Evolutionary conservation across 2,797 vertebrate genomes (phyloP).

Genomic region (Huso huso): DNA sequence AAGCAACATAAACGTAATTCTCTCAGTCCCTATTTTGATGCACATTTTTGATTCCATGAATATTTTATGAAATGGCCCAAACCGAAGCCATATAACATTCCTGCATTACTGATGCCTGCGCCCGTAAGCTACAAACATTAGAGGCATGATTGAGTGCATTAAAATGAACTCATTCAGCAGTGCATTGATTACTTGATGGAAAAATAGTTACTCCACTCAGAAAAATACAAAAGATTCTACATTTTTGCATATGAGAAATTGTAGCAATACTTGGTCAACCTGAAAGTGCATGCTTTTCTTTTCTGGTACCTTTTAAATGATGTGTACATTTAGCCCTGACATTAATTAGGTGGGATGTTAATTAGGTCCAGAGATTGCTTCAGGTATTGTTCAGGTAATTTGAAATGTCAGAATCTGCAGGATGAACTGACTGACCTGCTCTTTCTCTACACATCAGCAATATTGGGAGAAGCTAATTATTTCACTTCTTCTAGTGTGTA

Average conservation of each 20-base stretch:
- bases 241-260: conserved; percentile 48
- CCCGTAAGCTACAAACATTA: conserved; percentile 94
- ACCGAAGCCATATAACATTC: conserved; percentile 92
- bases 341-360: conserved; percentile 74
- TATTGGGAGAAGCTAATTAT: conserved; percentile 76
- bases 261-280: conserved; percentile 30
- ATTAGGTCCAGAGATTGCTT: conserved; percentile 85
- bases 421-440: conserved; percentile 54
- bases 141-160: conserved; percentile 92
- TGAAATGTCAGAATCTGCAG: conserved; percentile 71
- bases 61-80: conserved; percentile 96
- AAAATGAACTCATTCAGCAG: conserved; percentile 95
- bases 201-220: conserved; percentile 59
- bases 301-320: conserved; percentile 54
- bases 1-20: conserved; percentile 87
- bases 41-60: conserved; percentile 85
- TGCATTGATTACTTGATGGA: conserved; percentile 90
- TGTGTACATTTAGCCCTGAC: conserved; percentile 51
- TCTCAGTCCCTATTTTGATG: conserved; percentile 88
- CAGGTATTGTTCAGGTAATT: conserved; percentile 81
- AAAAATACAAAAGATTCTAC: conserved; percentile 54
- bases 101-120: conserved; percentile 87
- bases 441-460: conserved; percentile 55
- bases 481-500: conserved; percentile 61
- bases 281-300: conserved; percentile 25